Conservation (phyloP, 2,113 vertebrate species). For the Sinocyclocheilus anophthalmus region DNA sequence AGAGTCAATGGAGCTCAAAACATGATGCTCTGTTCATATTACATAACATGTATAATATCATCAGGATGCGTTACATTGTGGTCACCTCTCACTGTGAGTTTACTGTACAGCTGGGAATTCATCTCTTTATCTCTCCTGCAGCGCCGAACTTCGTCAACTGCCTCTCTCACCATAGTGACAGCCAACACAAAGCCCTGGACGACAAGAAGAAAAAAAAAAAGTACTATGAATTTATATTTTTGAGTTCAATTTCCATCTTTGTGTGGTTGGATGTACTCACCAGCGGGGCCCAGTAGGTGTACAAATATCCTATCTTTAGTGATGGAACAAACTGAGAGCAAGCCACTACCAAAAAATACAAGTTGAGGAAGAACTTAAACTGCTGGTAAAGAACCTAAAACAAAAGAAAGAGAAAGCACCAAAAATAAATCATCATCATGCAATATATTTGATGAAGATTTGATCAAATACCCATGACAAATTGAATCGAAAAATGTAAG, state of each 20-base stretch:
- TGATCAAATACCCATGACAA: not conserved
- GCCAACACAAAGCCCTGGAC: conserved; percentile 90
- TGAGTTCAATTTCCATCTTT: not conserved
- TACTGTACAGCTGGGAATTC: conserved; percentile 97
- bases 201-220: conserved; percentile 24
- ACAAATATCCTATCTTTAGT: conserved; percentile 96
- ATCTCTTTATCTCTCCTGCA: conserved; percentile 95
- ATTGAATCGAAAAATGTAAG: not conserved
- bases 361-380: conserved; percentile 99
- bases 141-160: conserved; percentile 90
- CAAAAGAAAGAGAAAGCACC: conserved; percentile 42
- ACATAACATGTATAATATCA: not conserved
- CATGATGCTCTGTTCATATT: not conserved
- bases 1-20: not conserved
- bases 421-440: not conserved
- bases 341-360: conserved; percentile 96
- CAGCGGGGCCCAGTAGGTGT: conserved; percentile 99
- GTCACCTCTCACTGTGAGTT: conserved; percentile 93
- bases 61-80: conserved; percentile 10
- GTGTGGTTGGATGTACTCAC: conserved; percentile 75
- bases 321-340: conserved; percentile 95
- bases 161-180: conserved; percentile 91
- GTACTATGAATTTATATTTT: not conserved
- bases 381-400: conserved; percentile 98
- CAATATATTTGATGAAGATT: not conserved